Conservation (phyloP, 2,888 invertebrate species). For the Pteria penguin region DNA sequence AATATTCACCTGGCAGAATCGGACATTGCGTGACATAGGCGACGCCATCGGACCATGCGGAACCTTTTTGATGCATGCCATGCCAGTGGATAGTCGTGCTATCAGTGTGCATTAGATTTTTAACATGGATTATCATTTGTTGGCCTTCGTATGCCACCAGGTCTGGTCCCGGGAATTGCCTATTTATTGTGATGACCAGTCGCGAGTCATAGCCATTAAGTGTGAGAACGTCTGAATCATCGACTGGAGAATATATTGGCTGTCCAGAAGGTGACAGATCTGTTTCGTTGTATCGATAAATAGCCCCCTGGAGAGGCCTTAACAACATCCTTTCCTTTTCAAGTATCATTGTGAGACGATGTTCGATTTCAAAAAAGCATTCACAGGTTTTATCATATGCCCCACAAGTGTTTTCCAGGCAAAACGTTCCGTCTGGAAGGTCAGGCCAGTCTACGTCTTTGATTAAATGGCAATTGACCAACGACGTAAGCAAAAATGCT, state of each 20-base stretch:
- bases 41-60: slow-evolving; percentile 66
- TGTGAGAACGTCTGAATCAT: slow-evolving; percentile 43
- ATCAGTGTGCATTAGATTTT: slow-evolving; percentile 58
- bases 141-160: slow-evolving; percentile 64
- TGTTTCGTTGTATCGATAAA: too few species aligned
- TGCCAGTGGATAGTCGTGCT: slow-evolving; percentile 64
- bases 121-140: slow-evolving; percentile 42
- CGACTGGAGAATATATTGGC: too few species aligned
- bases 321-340: too few species aligned
- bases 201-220: slow-evolving; percentile 55
- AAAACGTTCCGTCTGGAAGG: too few species aligned
- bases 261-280: too few species aligned
- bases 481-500: too few species aligned
- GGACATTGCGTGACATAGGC: slow-evolving; percentile 66
- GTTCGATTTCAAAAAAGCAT: neutral
- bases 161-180: slow-evolving; percentile 62
- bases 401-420: neutral
- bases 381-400: neutral
- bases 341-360: slow-evolving; percentile 7
- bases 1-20: slow-evolving; percentile 56
- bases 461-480: too few species aligned
- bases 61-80: slow-evolving; percentile 58
- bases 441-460: too few species aligned
- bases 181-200: slow-evolving; percentile 62
- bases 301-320: too few species aligned